Conservation (phyloP, 2,113 vertebrate species). For the Tapirus terrestris region DNA sequence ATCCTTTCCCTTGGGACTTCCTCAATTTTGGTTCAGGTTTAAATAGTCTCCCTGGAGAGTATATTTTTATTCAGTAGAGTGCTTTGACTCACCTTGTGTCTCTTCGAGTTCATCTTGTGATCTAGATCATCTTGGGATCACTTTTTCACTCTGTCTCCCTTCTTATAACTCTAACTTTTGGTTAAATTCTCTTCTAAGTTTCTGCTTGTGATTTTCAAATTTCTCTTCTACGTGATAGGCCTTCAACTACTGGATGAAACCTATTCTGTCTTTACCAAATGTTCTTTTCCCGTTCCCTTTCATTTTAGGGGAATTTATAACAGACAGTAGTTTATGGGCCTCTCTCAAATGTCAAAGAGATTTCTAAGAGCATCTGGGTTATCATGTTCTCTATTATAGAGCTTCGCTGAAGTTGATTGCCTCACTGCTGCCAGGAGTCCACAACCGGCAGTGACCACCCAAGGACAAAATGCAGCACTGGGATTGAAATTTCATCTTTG, state of each 20-base stretch:
- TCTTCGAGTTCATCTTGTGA: not conserved
- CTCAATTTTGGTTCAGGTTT: not conserved
- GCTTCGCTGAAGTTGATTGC: not conserved
- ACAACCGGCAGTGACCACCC: not conserved
- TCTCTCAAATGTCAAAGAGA: not conserved
- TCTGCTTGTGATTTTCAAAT: not conserved
- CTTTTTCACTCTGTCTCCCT: not conserved
- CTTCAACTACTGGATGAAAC: not conserved
- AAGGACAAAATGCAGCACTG: not conserved
- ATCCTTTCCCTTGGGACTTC: not conserved
- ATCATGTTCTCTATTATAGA: fast-evolving
- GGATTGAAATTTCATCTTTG: not conserved
- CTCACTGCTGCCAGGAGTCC: not conserved
- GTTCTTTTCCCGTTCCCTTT: not conserved
- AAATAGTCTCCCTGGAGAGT: not conserved
- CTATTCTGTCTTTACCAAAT: not conserved
- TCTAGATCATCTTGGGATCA: not conserved
- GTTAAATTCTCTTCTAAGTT: not conserved
- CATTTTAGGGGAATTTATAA: not conserved
- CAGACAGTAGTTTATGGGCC: not conserved
- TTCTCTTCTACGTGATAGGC: not conserved
- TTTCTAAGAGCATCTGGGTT: not conserved
- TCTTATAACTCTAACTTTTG: not conserved
- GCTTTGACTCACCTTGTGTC: not conserved
- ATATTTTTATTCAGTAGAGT: not conserved